phyloP scores from a whole-genome alignment of 2,888 invertebrate species.

The Ernsta delagoae region DNA sequence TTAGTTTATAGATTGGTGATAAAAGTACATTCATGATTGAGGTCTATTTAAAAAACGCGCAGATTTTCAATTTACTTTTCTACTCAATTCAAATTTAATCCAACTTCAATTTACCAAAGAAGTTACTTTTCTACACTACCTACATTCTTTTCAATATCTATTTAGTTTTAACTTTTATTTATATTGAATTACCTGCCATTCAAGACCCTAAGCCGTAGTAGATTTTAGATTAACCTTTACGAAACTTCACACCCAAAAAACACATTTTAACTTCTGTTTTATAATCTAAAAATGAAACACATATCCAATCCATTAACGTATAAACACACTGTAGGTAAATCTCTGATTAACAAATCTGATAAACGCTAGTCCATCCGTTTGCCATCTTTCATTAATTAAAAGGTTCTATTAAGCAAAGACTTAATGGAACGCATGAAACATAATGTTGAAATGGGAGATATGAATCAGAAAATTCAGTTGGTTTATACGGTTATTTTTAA shows the following conservation, averaged over 20 bases:
- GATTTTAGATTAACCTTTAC: no score
- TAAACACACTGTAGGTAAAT: neutral
- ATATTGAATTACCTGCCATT: no score
- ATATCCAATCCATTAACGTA: slow-evolving; percentile 4
- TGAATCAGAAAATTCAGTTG: neutral
- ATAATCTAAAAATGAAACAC: neutral
- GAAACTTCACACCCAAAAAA: neutral
- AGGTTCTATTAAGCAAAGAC: slow-evolving; percentile 24
- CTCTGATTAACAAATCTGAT: slow-evolving; percentile 13
- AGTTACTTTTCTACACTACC: no score
- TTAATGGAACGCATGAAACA: slow-evolving; percentile 17
- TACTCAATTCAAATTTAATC: no score
- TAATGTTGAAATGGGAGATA: slow-evolving; percentile 9
- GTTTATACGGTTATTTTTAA: neutral
- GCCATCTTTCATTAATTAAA: slow-evolving; percentile 31
- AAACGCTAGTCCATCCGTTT: neutral
- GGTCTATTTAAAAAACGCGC: no score
- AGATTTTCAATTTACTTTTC: no score
- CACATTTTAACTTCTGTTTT: neutral
- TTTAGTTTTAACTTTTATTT: no score
- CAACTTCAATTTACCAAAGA: no score
- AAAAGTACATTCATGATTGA: no score
- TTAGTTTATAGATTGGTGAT: no score
- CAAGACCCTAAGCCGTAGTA: no score
- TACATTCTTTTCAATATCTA: no score